phyloP scores from a whole-genome alignment of 2,888 invertebrate species.

The Phalangium opilio region DNA sequence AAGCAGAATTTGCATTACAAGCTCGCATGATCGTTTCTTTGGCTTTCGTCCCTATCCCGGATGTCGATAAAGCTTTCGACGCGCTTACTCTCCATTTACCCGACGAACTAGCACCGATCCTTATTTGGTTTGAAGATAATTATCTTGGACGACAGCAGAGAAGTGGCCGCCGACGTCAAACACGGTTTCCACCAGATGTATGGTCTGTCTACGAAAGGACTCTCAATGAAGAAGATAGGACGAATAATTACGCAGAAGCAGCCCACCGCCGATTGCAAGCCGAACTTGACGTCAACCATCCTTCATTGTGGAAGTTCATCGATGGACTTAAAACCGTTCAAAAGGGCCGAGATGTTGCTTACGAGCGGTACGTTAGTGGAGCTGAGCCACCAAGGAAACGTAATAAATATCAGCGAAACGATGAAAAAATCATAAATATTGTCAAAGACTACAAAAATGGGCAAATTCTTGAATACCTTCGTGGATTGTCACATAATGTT shows the following conservation, averaged over 20 bases:
- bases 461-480: no score
- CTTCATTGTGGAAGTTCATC: constrained; percentile 7
- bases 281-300: constrained; percentile 8
- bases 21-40: constrained; percentile 6
- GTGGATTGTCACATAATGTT: no score
- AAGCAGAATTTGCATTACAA: constrained; percentile 3
- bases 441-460: no score
- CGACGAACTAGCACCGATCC: constrained; percentile 4
- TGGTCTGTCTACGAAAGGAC: constrained; percentile 6
- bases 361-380: not conserved
- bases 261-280: constrained; percentile 6
- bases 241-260: constrained; percentile 10
- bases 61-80: no score
- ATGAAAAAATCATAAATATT: no score
- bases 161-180: not conserved
- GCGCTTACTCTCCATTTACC: not conserved
- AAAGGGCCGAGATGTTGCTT: constrained; percentile 3
- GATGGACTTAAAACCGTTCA: constrained; percentile 5
- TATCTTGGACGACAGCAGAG: constrained; percentile 6
- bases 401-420: no score
- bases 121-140: constrained; percentile 8
- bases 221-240: constrained; percentile 3
- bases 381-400: no score
- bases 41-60: constrained; percentile 3
- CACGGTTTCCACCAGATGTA: constrained; percentile 1